Evolutionary conservation across 2,797 vertebrate genomes (phyloP).

Genomic region (Pagetopsis macropterus): DNA sequence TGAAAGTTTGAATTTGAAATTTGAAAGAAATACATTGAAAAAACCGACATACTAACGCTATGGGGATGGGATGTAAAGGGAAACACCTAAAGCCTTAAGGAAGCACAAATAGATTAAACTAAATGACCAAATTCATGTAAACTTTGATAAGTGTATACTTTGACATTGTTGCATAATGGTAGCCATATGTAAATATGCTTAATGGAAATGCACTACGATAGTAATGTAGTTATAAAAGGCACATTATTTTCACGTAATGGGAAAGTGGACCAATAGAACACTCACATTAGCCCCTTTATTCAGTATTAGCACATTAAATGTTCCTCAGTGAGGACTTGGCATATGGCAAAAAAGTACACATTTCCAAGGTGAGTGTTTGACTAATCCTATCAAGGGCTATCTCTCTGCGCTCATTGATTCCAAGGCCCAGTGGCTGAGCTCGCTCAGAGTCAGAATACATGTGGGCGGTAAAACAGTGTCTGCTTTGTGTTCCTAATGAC

Average conservation of each 20-base stretch:
- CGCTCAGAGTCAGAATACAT: conserved; percentile 46
- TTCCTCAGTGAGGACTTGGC: not conserved
- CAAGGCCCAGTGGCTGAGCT: conserved; percentile 25
- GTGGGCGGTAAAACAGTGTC: conserved; percentile 20
- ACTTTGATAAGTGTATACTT: too few species aligned
- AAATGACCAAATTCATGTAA: too few species aligned
- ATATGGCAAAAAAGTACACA: conserved; percentile 7
- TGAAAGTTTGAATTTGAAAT: not conserved
- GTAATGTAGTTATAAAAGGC: too few species aligned
- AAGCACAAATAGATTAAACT: too few species aligned
- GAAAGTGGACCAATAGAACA: conserved; percentile 19
- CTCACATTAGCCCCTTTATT: conserved; percentile 2
- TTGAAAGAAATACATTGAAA: not conserved
- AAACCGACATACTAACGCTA: too few species aligned
- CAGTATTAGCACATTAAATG: not conserved
- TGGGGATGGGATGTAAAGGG: too few species aligned
- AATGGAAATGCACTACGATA: too few species aligned
- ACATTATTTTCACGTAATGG: conserved; percentile 1
- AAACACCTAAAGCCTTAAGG: too few species aligned
- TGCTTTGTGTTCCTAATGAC: conserved; percentile 43
- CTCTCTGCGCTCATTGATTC: conserved; percentile 50
- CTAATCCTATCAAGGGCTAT: conserved; percentile 40
- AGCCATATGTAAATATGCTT: too few species aligned
- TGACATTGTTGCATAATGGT: too few species aligned
- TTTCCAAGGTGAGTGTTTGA: conserved; percentile 47